Conservation (phyloP, 2,113 vertebrate species). For the Pseudopipra pipra region DNA sequence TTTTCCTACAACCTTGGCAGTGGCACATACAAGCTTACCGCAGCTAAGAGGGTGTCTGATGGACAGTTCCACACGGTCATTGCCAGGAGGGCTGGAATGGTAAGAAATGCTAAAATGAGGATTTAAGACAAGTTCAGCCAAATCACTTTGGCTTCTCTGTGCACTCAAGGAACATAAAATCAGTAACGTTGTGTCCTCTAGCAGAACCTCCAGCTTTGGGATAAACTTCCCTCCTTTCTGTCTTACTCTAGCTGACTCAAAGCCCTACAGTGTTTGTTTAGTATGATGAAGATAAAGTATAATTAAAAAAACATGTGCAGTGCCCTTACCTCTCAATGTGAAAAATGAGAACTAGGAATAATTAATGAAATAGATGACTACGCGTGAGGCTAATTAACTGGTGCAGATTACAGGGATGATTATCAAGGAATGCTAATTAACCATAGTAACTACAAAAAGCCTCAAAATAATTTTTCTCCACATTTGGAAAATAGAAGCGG, state of each 20-base stretch:
- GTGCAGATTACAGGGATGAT: background rate
- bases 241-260: background rate
- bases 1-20: constrained; percentile 96
- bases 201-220: background rate
- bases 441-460: background rate
- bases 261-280: background rate
- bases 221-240: background rate
- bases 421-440: constrained; percentile 35
- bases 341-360: constrained; percentile 29
- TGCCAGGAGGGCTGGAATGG: constrained; percentile 94
- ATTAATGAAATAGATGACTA: constrained; percentile 29
- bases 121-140: background rate
- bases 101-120: constrained; percentile 65
- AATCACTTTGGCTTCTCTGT: background rate
- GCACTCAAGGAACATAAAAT: background rate
- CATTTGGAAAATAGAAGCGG: background rate
- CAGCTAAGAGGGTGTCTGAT: constrained; percentile 90
- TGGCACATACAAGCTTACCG: constrained; percentile 89
- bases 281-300: background rate
- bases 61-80: constrained; percentile 96
- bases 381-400: constrained; percentile 6
- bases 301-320: background rate
- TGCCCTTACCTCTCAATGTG: background rate
- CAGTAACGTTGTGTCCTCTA: background rate
- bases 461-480: background rate